Evolutionary conservation across 2,797 vertebrate species (phyloP), one percentile per base, ranked within the genome.

Genomic region (Craterocephalus amniculus): DNA sequence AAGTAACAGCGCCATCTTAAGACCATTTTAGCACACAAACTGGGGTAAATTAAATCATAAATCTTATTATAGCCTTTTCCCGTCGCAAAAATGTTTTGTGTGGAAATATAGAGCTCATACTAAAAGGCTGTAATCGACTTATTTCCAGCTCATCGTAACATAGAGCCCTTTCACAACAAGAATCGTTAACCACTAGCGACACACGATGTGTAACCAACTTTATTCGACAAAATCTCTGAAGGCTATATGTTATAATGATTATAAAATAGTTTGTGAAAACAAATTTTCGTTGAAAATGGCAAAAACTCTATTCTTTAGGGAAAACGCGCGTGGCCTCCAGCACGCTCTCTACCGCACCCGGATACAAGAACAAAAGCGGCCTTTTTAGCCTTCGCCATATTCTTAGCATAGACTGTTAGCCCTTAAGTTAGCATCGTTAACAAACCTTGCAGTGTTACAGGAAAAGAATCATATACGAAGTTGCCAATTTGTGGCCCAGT

Each of bases 361-460:
- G 67, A 71, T 68, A 74, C 55, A 70, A 88, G 91, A 93, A 93
- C 92, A 93, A 93, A 91, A 92, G 91, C 90, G 90, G 90, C 87
- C 90, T 72, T 85, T 70, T 75, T 54, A 67, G 65, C 80, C 86
- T 87, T 73, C 90, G 90, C 91, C 90, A 93, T 88, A 83, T 89
- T 91, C 88, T 78, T 81, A 80, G 72, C 76, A 27, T 48, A 18
- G 45, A 29, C 40, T 10, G 45, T 59, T 76, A 90, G 85, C 82
- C 55, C 16, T 3, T 1, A 10, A 27, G 72, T 56, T 80, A 88
- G 55, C 70, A 13, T 63, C 5, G 16, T 54, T 38, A 72, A 69
- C 24, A 66, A 63, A 74, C 32, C 18, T 16, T 14, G 0, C 18
- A 2, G 10, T 22, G 58, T 27, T 34, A 40, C 1, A 26, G 3